Percentiles rank a stretch among this genome's conserved stretches.
These are phyloP conservation scores for Erebia aethiops DNA, from an alignment of 2,888 invertebrate genomes.

Conservation along the genomic window DNA sequence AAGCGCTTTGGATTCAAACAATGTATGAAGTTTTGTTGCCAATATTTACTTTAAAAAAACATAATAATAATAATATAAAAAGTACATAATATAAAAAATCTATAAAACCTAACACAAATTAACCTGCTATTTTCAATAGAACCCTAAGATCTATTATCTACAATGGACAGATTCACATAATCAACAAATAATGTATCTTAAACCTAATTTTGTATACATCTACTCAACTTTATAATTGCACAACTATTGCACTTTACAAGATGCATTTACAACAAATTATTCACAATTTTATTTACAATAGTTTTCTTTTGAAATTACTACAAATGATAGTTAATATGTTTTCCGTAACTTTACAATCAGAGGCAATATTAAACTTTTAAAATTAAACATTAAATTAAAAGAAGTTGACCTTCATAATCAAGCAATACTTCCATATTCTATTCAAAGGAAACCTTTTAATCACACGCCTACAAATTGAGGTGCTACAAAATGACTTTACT, in stretches of 20 bases:
- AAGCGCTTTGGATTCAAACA: background rate
- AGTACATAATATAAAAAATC: conserved; percentile 13
- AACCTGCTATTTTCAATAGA: conserved; percentile 27
- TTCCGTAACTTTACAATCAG: background rate
- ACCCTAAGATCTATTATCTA: conserved; percentile 56
- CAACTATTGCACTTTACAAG: conserved; percentile 82
- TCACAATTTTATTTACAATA: conserved; percentile 72
- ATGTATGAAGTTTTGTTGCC: background rate
- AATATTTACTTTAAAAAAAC: background rate
- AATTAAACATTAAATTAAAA: background rate
- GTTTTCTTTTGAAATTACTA: conserved; percentile 18
- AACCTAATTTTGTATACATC: conserved; percentile 69
- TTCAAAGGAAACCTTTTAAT: background rate
- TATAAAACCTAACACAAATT: conserved; percentile 24
- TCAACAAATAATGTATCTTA: conserved; percentile 68
- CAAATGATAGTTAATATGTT: background rate
- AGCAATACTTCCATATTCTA: background rate
- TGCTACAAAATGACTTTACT: background rate
- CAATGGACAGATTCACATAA: conserved; percentile 72
- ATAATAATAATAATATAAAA: conserved; percentile 3
- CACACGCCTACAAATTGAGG: too few species aligned
- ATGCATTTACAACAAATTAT: conserved; percentile 81
- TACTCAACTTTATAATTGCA: conserved; percentile 80
- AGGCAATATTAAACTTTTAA: background rate
- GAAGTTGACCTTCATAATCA: background rate